phyloP scores from a whole-genome alignment of 1,140 invertebrate species.

The Coelopa frigida region DNA sequence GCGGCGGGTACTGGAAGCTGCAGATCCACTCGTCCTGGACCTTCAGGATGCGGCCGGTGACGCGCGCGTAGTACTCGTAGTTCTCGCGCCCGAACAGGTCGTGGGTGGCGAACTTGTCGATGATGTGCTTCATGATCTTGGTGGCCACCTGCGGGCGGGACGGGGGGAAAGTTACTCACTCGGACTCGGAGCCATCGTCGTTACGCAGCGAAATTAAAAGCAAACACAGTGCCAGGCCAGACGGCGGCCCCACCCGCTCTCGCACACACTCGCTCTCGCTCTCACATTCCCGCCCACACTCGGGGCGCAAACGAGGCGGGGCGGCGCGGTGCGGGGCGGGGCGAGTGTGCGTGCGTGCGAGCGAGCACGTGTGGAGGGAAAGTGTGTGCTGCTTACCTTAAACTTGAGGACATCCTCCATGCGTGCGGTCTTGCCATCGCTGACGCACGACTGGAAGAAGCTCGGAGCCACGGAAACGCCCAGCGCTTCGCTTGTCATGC shows the following conservation, averaged over 20 bases:
- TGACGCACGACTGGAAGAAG: constrained; percentile 94
- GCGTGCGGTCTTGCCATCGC: constrained; percentile 85
- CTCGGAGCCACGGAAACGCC: constrained; percentile 95
- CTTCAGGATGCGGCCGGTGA: constrained; percentile 84
- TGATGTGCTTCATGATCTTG: constrained; percentile 89
- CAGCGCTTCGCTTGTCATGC: constrained; percentile 94
- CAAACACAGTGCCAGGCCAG: too few species aligned
- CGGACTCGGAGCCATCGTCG: too few species aligned
- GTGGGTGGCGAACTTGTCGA: constrained; percentile 92
- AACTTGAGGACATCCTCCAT: constrained; percentile 92
- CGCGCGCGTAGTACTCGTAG: constrained; percentile 94
- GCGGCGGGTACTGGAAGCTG: constrained; percentile 84
- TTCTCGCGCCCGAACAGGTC: constrained; percentile 93
- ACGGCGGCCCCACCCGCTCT: too few species aligned
- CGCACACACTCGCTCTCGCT: too few species aligned
- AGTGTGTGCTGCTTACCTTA: constrained; percentile 71
- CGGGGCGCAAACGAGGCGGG: too few species aligned
- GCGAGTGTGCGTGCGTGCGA: too few species aligned
- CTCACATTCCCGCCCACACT: too few species aligned
- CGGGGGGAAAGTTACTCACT: not conserved
- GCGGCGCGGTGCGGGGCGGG: too few species aligned
- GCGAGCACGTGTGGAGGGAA: too few species aligned
- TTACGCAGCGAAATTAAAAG: too few species aligned
- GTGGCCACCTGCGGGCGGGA: constrained; percentile 67
- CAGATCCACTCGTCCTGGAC: constrained; percentile 93